Conservation (phyloP, 2,888 invertebrate genomes). For the Drosophila leonis region DNA sequence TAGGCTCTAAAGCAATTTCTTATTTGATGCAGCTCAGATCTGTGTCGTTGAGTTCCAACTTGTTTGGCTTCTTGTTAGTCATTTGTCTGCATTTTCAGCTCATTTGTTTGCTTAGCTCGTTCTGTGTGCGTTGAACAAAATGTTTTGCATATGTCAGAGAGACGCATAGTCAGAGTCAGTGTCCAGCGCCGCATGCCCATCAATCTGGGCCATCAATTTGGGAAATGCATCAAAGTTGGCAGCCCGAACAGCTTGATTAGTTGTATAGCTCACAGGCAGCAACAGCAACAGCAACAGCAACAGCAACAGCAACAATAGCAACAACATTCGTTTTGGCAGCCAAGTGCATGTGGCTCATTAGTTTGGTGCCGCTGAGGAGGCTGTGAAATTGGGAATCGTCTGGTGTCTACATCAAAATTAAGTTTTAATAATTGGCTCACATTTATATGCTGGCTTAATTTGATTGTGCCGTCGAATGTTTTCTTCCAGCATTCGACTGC, state of each 20-base stretch:
- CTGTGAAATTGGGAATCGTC: slow-evolving; percentile 71
- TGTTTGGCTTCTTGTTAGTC: slow-evolving; percentile 61
- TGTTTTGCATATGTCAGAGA: slow-evolving; percentile 76
- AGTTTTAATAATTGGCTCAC: slow-evolving; percentile 77
- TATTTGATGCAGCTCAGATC: slow-evolving; percentile 21
- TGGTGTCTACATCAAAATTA: slow-evolving; percentile 72
- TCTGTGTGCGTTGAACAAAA: slow-evolving; percentile 59
- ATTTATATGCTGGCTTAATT: slow-evolving; percentile 76
- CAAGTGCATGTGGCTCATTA: slow-evolving; percentile 76
- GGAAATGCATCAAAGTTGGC: slow-evolving; percentile 76
- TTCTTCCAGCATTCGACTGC: slow-evolving; percentile 39
- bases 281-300: slow-evolving; percentile 8
- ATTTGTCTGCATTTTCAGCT: slow-evolving; percentile 69
- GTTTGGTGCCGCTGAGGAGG: slow-evolving; percentile 66
- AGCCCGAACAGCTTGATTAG: slow-evolving; percentile 78
- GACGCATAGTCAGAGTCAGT: slow-evolving; percentile 39
- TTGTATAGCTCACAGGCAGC: slow-evolving; percentile 54
- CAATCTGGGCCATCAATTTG: slow-evolving; percentile 77
- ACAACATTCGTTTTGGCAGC: slow-evolving; percentile 53
- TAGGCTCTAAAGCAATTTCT: neutral
- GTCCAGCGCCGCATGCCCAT: slow-evolving; percentile 61
- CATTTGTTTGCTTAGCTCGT: slow-evolving; percentile 59
- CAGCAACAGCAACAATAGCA: slow-evolving; percentile 24
- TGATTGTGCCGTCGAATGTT: slow-evolving; percentile 70
- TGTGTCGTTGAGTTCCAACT: slow-evolving; percentile 42